A percentile compares a stretch with the other conserved stretches of the same genome.
Conservation (phyloP, 2,797 vertebrate species). For the Clarias laeviceps region DNA sequence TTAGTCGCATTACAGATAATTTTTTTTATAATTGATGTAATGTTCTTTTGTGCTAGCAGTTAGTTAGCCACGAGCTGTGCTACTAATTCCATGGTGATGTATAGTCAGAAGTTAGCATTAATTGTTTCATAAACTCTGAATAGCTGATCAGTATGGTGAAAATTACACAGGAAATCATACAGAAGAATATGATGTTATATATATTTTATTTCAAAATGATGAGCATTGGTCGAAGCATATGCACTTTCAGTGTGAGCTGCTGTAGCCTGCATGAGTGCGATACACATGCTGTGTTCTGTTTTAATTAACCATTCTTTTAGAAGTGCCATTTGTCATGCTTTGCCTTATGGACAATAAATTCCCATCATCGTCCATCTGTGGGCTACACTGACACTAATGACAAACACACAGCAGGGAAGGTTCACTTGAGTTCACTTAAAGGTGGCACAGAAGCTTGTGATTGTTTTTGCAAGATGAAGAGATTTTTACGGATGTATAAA, state of each 20-base stretch:
- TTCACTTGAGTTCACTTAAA: not conserved
- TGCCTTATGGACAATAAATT: not conserved
- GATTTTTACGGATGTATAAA: no score
- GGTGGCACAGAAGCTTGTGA: not conserved
- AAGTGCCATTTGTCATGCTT: not conserved
- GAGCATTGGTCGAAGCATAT: not conserved
- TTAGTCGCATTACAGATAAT: not conserved
- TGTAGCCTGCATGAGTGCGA: not conserved
- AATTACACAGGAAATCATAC: not conserved
- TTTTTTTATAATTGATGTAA: not conserved
- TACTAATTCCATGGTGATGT: not conserved
- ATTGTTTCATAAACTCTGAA: not conserved
- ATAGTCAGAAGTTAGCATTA: not conserved
- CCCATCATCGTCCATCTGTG: not conserved
- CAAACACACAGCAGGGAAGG: not conserved
- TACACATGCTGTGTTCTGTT: not conserved
- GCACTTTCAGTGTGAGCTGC: not conserved
- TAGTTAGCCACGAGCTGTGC: not conserved
- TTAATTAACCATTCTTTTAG: not conserved
- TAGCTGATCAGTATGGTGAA: no score
- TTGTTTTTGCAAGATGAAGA: not conserved
- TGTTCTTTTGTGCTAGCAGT: not conserved
- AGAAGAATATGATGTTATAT: not conserved
- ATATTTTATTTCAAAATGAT: not conserved
- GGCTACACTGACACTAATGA: not conserved